Conservation (phyloP, 2,113 vertebrate genomes). For the Notechis scutatus region DNA sequence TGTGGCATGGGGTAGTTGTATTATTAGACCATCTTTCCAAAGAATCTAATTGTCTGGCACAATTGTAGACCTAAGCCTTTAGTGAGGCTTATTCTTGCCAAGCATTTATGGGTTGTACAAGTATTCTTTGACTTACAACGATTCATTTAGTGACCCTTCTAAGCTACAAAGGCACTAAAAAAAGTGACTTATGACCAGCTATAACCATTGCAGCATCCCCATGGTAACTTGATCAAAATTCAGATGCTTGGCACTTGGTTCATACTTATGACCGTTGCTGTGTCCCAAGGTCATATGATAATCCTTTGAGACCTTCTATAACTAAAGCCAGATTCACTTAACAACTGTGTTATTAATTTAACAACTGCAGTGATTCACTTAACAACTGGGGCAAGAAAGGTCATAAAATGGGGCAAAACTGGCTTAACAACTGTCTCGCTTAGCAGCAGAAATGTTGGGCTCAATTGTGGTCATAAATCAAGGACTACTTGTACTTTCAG, state of each 20-base stretch:
- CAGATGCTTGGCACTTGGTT: not conserved
- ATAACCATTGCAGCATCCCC: not conserved
- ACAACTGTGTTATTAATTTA: not conserved
- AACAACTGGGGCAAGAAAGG: not conserved
- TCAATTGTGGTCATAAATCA: not conserved
- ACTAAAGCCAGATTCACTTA: not conserved
- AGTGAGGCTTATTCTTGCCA: not conserved
- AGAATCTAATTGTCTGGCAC: not conserved
- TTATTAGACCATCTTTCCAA: not conserved
- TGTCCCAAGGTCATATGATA: not conserved
- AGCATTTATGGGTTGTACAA: not conserved
- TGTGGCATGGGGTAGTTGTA: not conserved
- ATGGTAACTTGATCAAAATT: not conserved
- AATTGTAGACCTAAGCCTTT: not conserved
- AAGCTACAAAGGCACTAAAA: not conserved
- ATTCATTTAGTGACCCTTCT: not conserved
- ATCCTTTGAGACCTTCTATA: not conserved
- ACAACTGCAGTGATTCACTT: not conserved
- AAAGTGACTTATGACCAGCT: not conserved
- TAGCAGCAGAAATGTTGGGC: not conserved
- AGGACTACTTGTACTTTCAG: not conserved
- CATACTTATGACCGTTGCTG: not conserved
- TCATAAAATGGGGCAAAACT: not conserved
- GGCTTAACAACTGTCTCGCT: not conserved
- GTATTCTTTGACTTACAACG: not conserved